These are phyloP conservation scores for Chelmon rostratus DNA, from an alignment of 2,797 vertebrate species.

Conservation along the genomic window DNA sequence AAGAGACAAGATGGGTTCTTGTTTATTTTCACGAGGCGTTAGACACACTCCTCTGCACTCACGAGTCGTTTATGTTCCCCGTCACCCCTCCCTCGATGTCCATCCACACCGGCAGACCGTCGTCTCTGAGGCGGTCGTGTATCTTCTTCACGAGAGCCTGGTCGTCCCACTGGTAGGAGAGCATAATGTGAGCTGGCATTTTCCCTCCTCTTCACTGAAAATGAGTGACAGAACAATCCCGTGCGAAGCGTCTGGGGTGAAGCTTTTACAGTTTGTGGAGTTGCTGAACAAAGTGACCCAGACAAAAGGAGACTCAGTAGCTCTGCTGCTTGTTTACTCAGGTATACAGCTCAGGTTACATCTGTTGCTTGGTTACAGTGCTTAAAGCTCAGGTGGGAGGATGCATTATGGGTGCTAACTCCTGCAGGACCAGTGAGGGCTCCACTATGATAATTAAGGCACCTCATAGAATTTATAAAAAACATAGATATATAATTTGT, in stretches of 20 bases:
- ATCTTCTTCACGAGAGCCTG: constrained; percentile 75
- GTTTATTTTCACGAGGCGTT: neutral
- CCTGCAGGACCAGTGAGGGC: neutral
- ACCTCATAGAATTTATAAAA: neutral
- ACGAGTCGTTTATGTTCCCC: constrained; percentile 76
- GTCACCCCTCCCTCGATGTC: constrained; percentile 77
- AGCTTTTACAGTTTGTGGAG: constrained; percentile 2
- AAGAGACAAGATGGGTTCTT: neutral
- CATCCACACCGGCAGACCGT: constrained; percentile 77
- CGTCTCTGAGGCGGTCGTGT: constrained; percentile 63
- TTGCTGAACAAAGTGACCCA: neutral
- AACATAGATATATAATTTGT: too few species aligned
- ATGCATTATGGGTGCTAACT: neutral
- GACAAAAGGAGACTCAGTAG: constrained; percentile 18
- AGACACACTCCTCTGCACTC: constrained; percentile 25
- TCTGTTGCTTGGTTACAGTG: constrained; percentile 61
- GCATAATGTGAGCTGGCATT: constrained; percentile 73
- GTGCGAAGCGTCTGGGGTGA: neutral
- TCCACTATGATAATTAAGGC: neutral
- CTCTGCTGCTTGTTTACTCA: constrained; percentile 49
- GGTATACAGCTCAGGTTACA: constrained; percentile 57
- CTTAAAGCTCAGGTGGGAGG: constrained; percentile 29
- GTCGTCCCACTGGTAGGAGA: constrained; percentile 78
- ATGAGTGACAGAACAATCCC: neutral
- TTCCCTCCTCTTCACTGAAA: neutral